phyloP scores from a whole-genome alignment of 2,113 vertebrate species.

The Xiphorhynchus elegans region DNA sequence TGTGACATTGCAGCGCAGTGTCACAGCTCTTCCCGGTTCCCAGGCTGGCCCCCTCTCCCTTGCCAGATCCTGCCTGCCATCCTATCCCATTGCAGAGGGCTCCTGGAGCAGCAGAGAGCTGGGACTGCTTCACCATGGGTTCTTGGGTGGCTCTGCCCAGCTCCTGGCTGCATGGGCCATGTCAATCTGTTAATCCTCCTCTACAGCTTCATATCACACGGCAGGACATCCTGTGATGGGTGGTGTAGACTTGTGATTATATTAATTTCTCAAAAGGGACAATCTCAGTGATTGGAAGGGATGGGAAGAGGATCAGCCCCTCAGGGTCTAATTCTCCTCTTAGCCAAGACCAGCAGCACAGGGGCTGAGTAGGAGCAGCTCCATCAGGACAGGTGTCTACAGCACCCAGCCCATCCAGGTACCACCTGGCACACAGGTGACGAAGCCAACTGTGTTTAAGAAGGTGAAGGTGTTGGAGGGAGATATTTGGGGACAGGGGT shows the following conservation, averaged over 20 bases:
- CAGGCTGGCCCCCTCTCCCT: background rate
- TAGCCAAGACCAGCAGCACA: background rate
- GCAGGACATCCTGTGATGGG: accelerated
- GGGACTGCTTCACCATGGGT: background rate
- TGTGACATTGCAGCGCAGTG: background rate
- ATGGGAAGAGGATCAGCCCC: background rate
- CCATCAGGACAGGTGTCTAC: background rate
- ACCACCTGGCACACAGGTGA: accelerated
- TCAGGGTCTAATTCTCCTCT: background rate
- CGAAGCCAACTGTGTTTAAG: accelerated
- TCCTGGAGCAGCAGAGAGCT: background rate
- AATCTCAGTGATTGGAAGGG: background rate
- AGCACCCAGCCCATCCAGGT: background rate
- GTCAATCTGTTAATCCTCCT: background rate
- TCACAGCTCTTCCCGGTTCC: background rate
- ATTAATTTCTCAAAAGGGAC: background rate
- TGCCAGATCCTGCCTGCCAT: background rate
- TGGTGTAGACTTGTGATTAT: accelerated
- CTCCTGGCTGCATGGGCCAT: background rate
- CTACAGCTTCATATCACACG: background rate
- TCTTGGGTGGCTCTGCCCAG: background rate
- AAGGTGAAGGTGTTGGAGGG: background rate
- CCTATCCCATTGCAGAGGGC: background rate
- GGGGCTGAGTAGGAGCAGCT: background rate
- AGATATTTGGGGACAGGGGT: too few species aligned